Evolutionary conservation across 2,113 vertebrate species (phyloP), one percentile per base, ranked within the genome.

Genomic region (Leucopsar rothschildi): DNA sequence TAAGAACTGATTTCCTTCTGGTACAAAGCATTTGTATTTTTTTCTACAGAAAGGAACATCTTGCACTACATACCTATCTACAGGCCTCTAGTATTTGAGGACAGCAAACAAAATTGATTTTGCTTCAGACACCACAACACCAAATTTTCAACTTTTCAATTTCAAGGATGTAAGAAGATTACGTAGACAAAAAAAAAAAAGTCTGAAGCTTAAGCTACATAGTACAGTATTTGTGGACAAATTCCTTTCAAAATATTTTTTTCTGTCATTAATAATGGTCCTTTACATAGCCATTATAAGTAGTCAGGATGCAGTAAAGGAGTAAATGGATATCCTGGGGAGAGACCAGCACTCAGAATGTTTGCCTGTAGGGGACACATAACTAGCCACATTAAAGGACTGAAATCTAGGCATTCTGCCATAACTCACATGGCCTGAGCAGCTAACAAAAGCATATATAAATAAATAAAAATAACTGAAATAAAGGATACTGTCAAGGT

Each of bases 331-430:
- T 81, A 86, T 88, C 71, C 76, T 77, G 83, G 55, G 59, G 75
- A 91, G 60, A 91, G 27, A 93, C 49, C 70, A 82, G 91, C 33
- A 73, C 66, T 82, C 72, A 33, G 79, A 85, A 39, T 61, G 55
- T 50, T 88, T 90, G 49, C 53, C 92, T 93, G 72, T 15, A 61
- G 77, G 39, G 64, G 83, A 95, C 85, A 90, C 44, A 40, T 19
- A 86, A 68, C 75, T 33, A 85, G 77, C 37, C 86, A 84, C 83
- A 81, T 59, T 76, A 76, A 89, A 81, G 69, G 86, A 93, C 60
- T 66, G 55, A 94, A 93, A 95, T 78, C 71, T 49, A 95, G 95
- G 90, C 94, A 91, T 86, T 49, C 66, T 92, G 90, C 82, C 94
- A 95, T 65, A 91, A 88, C 31, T 82, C 77, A 50, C 35, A 72